A percentile compares a stretch with the other conserved stretches of the same genome.
Conservation (phyloP, 2,113 vertebrate genomes). For the Oryzias javanicus region DNA sequence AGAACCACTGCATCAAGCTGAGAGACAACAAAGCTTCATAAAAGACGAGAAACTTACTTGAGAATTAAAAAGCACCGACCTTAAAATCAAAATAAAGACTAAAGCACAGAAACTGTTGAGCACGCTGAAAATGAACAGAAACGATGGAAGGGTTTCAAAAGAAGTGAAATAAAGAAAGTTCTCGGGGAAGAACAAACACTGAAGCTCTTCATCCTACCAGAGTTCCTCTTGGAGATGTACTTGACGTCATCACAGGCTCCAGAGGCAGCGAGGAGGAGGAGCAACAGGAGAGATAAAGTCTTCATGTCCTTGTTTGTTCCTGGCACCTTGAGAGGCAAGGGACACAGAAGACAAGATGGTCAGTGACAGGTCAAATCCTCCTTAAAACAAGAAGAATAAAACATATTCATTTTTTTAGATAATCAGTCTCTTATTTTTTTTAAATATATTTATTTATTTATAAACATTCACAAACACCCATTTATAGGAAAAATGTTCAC, state of each 20-base stretch:
- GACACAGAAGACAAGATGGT: background rate
- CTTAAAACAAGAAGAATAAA: background rate
- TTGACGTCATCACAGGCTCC: conserved; percentile 87
- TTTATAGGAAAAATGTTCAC: no score
- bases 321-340: conserved; percentile 65
- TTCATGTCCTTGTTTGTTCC: conserved; percentile 83
- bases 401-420: background rate
- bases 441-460: no score
- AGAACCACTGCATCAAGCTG: conserved; percentile 5
- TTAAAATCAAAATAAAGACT: background rate
- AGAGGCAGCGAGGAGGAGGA: conserved; percentile 82
- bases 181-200: conserved; percentile 2
- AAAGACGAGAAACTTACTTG: background rate
- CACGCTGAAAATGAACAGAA: conserved; percentile 1
- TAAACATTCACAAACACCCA: no score
- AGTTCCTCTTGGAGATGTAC: conserved; percentile 95
- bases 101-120: conserved; percentile 6
- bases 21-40: conserved; percentile 6
- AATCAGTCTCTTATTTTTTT: no score
- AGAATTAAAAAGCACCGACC: background rate
- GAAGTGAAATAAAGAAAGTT: background rate
- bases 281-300: conserved; percentile 79
- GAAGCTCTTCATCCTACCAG: conserved; percentile 81
- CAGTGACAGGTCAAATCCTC: background rate
- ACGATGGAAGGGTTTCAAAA: background rate